Conservation (phyloP, 2,113 vertebrate species). For the Ammodytes marinus region DNA sequence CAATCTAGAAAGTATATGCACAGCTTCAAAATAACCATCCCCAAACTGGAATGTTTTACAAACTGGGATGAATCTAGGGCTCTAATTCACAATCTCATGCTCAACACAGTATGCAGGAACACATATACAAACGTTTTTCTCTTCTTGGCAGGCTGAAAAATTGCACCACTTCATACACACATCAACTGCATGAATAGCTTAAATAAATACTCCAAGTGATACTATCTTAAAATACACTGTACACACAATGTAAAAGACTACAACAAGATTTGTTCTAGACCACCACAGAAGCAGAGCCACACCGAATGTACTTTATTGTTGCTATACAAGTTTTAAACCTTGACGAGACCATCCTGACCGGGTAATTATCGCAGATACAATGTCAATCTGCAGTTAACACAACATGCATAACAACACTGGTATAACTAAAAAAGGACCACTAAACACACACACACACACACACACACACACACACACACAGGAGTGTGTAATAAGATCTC, state of each 20-base stretch:
- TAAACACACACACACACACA: background rate
- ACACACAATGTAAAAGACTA: background rate
- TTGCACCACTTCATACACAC: conserved; percentile 35
- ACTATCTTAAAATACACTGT: conserved; percentile 9
- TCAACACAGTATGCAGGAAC: background rate
- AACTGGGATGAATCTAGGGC: background rate
- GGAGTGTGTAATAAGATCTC: conserved; percentile 29
- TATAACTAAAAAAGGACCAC: background rate
- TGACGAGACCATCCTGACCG: conserved; percentile 2
- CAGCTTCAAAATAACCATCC: conserved; percentile 3
- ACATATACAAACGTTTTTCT: conserved; percentile 13
- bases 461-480: conserved; percentile 9
- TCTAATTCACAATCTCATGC: background rate
- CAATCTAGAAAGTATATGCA: background rate
- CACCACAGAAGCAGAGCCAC: background rate
- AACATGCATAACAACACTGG: background rate
- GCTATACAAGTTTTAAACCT: conserved; percentile 2
- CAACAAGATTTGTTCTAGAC: background rate
- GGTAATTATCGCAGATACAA: background rate
- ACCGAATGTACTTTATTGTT: background rate
- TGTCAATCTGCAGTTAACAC: background rate
- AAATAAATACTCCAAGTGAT: conserved; percentile 45
- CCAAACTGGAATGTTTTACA: background rate
- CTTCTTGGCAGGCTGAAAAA: conserved; percentile 13
- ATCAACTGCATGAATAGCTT: conserved; percentile 1